phyloP scores from a whole-genome alignment of 2,113 vertebrate genomes.

The Copsychus sechellarum region DNA sequence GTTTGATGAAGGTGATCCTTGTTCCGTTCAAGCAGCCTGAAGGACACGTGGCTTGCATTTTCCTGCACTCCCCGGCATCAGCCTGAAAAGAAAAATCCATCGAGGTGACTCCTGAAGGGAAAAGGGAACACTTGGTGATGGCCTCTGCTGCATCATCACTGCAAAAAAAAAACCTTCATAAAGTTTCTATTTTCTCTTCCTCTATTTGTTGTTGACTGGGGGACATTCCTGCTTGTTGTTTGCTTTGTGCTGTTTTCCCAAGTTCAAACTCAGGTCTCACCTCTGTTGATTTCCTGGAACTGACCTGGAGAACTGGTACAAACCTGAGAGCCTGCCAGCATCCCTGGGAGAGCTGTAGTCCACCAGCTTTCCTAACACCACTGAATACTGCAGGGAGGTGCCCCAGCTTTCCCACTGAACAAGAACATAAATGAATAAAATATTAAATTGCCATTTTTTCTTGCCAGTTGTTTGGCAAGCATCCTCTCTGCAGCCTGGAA shows the following conservation, averaged over 20 bases:
- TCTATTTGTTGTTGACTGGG: background rate
- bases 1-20: slow-evolving; percentile 44
- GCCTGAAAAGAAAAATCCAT: background rate
- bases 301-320: background rate
- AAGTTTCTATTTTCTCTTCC: background rate
- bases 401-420: background rate
- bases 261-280: background rate
- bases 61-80: background rate
- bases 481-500: background rate
- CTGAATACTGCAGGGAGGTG: background rate
- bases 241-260: slow-evolving; percentile 8
- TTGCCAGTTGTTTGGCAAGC: background rate
- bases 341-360: background rate
- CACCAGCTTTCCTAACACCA: background rate
- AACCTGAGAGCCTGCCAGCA: background rate
- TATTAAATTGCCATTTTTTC: background rate
- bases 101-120: background rate
- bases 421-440: background rate
- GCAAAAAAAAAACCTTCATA: background rate
- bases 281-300: slow-evolving; percentile 9
- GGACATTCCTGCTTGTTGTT: background rate
- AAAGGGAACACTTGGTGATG: background rate
- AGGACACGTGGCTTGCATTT: background rate
- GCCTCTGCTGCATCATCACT: rapidly evolving
- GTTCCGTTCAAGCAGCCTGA: slow-evolving; percentile 9